These are phyloP conservation scores for Gordius sp. DNA, from an alignment of 2,888 invertebrate species.

Conservation along the genomic window DNA sequence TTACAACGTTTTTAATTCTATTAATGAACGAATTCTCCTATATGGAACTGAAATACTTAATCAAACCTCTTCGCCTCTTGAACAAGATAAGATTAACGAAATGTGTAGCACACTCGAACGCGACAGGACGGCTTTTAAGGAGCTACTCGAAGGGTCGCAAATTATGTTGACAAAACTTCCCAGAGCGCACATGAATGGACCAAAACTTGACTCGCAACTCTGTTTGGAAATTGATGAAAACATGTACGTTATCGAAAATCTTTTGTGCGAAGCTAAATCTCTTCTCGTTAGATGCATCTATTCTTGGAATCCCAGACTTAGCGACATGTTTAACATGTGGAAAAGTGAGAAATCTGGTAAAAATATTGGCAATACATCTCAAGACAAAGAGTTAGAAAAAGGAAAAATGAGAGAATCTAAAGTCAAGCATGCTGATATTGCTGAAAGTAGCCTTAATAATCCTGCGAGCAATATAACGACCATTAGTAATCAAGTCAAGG, in stretches of 20 bases:
- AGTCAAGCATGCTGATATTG: too few species aligned
- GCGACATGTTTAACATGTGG: background rate
- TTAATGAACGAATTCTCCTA: background rate
- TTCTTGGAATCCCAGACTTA: background rate
- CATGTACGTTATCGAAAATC: background rate
- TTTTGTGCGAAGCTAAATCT: background rate
- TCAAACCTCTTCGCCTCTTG: too few species aligned
- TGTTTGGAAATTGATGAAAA: too few species aligned
- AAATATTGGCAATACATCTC: background rate
- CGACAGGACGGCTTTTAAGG: background rate
- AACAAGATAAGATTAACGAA: constrained; percentile 12
- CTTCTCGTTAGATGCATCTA: background rate
- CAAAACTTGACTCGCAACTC: too few species aligned
- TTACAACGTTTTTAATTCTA: background rate
- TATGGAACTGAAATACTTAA: background rate
- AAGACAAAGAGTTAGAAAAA: too few species aligned
- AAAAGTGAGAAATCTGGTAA: background rate
- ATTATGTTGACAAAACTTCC: constrained; percentile 1
- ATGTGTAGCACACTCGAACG: background rate
- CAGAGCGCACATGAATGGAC: too few species aligned
- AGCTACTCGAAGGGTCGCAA: background rate
- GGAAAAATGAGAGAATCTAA: too few species aligned
- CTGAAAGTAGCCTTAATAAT: too few species aligned
- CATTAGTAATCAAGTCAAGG: too few species aligned
- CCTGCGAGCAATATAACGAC: too few species aligned